Percentiles rank a stretch among this genome's conserved stretches.
phyloP scores from a whole-genome alignment of 2,113 vertebrate genomes.

The Halcyon malimbica region DNA sequence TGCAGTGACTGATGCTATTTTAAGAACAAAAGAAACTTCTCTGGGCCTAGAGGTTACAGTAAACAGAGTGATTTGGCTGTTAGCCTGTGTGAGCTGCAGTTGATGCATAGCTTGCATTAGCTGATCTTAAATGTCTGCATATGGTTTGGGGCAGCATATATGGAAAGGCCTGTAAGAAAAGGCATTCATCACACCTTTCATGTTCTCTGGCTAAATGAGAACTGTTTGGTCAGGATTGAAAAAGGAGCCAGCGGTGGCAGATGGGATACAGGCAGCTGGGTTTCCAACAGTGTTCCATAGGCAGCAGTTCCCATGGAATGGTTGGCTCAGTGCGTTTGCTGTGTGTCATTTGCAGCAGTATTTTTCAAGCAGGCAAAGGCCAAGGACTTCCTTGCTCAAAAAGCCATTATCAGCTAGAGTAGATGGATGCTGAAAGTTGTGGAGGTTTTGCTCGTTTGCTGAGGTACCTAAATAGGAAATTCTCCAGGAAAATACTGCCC shows the following conservation, averaged over 20 bases:
- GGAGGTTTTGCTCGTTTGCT: not conserved
- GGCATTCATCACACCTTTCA: not conserved
- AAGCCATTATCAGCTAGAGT: not conserved
- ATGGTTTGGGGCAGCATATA: not conserved
- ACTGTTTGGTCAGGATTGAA: not conserved
- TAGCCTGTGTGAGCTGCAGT: not conserved
- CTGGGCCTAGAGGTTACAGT: not conserved
- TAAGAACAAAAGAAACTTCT: conserved; percentile 30
- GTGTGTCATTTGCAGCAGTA: not conserved
- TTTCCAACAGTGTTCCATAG: not conserved
- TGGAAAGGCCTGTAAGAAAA: not conserved
- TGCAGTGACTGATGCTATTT: not conserved
- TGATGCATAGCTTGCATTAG: conserved; percentile 4
- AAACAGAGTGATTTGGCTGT: conserved; percentile 20
- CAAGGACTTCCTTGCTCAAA: not conserved
- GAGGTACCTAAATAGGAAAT: not conserved
- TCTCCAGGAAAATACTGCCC: not conserved
- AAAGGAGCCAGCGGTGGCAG: not conserved
- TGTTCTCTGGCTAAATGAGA: not conserved
- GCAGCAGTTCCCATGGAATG: not conserved
- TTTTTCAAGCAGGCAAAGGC: not conserved
- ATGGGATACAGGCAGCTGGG: not conserved
- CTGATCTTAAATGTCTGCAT: not conserved
- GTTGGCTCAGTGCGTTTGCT: not conserved
- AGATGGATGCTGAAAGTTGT: not conserved